These are phyloP conservation scores for Phalloptychus januarius DNA, from an alignment of 2,797 vertebrate species.

Conservation along the genomic window DNA sequence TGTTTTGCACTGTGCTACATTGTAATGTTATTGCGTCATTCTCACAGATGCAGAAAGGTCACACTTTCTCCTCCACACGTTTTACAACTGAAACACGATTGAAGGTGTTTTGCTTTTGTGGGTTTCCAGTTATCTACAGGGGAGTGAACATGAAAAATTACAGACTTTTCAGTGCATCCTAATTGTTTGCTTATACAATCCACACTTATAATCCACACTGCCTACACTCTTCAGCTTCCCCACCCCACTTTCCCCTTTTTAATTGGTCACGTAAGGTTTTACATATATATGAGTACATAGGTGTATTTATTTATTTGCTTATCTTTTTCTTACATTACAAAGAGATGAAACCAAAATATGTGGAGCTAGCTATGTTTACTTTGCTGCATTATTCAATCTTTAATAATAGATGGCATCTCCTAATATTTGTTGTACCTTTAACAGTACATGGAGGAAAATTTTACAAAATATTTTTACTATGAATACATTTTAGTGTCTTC, in stretches of 20 bases:
- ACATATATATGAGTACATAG: too few relatives aligned
- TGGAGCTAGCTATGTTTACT: background rate
- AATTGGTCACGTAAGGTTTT: too few relatives aligned
- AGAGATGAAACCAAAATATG: background rate
- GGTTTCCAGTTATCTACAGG: background rate
- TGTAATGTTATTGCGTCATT: background rate
- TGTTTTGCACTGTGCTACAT: background rate
- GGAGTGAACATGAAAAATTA: background rate
- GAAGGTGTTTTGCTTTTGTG: background rate
- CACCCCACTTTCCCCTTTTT: too few relatives aligned
- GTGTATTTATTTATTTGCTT: background rate
- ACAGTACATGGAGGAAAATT: background rate
- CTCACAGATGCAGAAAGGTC: background rate
- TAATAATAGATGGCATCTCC: background rate
- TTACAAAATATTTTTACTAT: background rate
- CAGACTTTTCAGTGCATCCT: background rate
- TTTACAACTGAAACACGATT: constrained; percentile 1
- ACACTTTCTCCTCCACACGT: background rate
- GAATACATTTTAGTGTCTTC: background rate
- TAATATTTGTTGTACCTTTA: background rate
- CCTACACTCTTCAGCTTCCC: too few relatives aligned
- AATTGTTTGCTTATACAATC: background rate
- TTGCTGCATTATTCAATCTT: background rate
- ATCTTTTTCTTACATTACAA: background rate
- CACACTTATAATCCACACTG: too few relatives aligned